Percentiles rank a stretch among this genome's conserved stretches.
These are phyloP conservation scores for Drosophila hydei DNA, from an alignment of 1,140 invertebrate genomes.

Conservation along the genomic window DNA sequence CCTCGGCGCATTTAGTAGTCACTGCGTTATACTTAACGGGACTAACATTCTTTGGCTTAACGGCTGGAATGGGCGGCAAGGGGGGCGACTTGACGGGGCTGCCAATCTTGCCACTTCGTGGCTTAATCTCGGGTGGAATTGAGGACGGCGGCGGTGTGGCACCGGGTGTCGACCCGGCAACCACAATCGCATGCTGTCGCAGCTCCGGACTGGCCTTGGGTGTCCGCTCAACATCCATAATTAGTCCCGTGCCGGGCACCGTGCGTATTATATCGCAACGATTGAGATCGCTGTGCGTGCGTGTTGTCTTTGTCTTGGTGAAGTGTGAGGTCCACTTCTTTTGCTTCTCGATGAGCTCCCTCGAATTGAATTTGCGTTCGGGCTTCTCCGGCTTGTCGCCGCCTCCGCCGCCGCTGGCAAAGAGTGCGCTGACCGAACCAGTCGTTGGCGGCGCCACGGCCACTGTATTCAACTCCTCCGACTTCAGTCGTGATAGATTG, in stretches of 20 bases:
- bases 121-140: slow-evolving; percentile 78
- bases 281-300: slow-evolving; percentile 88
- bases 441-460: slow-evolving; percentile 14
- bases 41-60: slow-evolving; percentile 77
- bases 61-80: slow-evolving; percentile 79
- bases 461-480: slow-evolving; percentile 79
- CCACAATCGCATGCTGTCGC: slow-evolving; percentile 43
- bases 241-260: slow-evolving; percentile 75
- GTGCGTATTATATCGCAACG: slow-evolving; percentile 84
- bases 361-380: slow-evolving; percentile 91
- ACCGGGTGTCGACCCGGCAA: slow-evolving; percentile 1
- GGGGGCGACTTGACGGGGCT: slow-evolving; percentile 83
- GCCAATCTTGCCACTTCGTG: slow-evolving; percentile 71
- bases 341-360: slow-evolving; percentile 94
- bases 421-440: slow-evolving; percentile 66
- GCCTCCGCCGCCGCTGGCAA: slow-evolving; percentile 53
- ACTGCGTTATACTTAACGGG: slow-evolving; percentile 71
- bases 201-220: slow-evolving; percentile 56
- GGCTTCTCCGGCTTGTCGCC: slow-evolving; percentile 89
- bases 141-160: slow-evolving; percentile 14
- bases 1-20: slow-evolving; percentile 69
- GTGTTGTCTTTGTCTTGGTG: slow-evolving; percentile 88
- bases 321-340: slow-evolving; percentile 96
- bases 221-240: slow-evolving; percentile 62
- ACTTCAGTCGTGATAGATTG: slow-evolving; percentile 77